These are phyloP conservation scores for Phocides pigmalion DNA, from an alignment of 1,140 invertebrate genomes.

Conservation along the genomic window DNA sequence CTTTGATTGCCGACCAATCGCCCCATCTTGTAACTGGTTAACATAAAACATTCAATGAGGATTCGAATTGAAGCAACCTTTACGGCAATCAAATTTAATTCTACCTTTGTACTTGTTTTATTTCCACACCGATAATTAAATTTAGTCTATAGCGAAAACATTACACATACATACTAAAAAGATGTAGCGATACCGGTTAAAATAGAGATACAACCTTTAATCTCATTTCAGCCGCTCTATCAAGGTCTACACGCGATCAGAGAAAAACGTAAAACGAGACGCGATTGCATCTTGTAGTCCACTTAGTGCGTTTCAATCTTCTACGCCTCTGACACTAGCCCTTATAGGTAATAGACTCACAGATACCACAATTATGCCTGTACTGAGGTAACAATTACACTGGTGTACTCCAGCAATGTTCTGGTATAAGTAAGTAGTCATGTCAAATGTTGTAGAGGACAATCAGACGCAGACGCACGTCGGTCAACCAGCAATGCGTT, in stretches of 20 bases:
- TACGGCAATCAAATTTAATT: slow-evolving; percentile 48
- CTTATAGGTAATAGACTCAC: slow-evolving; percentile 13
- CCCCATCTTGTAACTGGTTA: slow-evolving; percentile 39
- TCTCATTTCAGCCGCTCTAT: slow-evolving; percentile 12
- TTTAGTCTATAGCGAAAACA: slow-evolving; percentile 26
- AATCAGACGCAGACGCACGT: slow-evolving; percentile 64
- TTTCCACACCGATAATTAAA: slow-evolving; percentile 16
- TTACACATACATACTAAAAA: slow-evolving; percentile 28
- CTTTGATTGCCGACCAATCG: slow-evolving; percentile 57
- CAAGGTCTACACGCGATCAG: slow-evolving; percentile 2
- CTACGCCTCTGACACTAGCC: slow-evolving; percentile 2
- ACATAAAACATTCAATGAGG: slow-evolving; percentile 50
- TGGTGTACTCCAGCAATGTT: slow-evolving; percentile 41
- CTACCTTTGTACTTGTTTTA: slow-evolving; percentile 8
- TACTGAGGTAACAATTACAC: slow-evolving; percentile 32
- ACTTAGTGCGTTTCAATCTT: slow-evolving; percentile 25
- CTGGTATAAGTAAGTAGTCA: slow-evolving; percentile 49
- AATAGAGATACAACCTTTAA: slow-evolving; percentile 24
- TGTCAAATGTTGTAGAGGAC: slow-evolving; percentile 43
- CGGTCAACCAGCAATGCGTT: slow-evolving; percentile 70
- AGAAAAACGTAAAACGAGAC: slow-evolving; percentile 11
- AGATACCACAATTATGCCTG: slow-evolving; percentile 19
- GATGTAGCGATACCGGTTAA: slow-evolving; percentile 14
- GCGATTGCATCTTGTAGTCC: slow-evolving; percentile 5
- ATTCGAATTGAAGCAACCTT: slow-evolving; percentile 34